phyloP scores from a whole-genome alignment of 35 echinoderm and acorn worm species.

The Heliocidaris erythrogramma region DNA sequence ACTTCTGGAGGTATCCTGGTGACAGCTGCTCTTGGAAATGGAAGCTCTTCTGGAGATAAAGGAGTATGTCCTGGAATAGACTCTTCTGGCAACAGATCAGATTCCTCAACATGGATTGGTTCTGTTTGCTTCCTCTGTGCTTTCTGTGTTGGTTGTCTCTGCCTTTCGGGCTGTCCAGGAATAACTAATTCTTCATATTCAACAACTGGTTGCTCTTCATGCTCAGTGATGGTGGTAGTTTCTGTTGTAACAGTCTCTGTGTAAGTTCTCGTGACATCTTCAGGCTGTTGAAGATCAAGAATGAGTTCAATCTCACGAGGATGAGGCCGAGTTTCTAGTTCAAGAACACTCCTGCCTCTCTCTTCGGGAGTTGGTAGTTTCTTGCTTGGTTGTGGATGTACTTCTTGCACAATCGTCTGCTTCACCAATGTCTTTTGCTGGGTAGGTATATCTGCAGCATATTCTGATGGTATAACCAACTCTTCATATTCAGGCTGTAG shows the following conservation, averaged over 20 bases:
- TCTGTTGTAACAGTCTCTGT: slow-evolving; percentile 32
- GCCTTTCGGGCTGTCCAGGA: slow-evolving; percentile 7
- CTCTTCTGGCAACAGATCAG: slow-evolving; percentile 14
- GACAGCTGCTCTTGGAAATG: not conserved
- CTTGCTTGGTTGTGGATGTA: slow-evolving; percentile 27
- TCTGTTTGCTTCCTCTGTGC: slow-evolving; percentile 20
- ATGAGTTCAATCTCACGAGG: slow-evolving; percentile 26
- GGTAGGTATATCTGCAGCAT: slow-evolving; percentile 32
- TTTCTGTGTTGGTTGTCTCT: slow-evolving; percentile 25
- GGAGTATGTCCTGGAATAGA: slow-evolving; percentile 32
- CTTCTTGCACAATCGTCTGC: slow-evolving; percentile 24
- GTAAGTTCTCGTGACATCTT: not conserved
- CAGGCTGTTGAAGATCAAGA: slow-evolving; percentile 23
- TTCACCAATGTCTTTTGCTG: not conserved
- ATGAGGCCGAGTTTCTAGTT: slow-evolving; percentile 34
- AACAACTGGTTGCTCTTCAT: not conserved
- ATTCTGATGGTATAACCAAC: slow-evolving; percentile 33
- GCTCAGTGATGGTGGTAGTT: slow-evolving; percentile 25
- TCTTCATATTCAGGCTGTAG: slow-evolving; percentile 47
- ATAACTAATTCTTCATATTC: slow-evolving; percentile 44
- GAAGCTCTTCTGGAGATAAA: slow-evolving; percentile 19
- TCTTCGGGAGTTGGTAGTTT: not conserved
- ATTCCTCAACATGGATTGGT: slow-evolving; percentile 2
- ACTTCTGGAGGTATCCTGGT: slow-evolving; percentile 52
- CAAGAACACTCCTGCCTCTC: slow-evolving; percentile 25